A percentile compares a stretch with the other conserved stretches of the same genome.
These are phyloP conservation scores for Pomatorhinus ruficollis DNA, from an alignment of 2,113 vertebrate genomes.

Conservation along the genomic window DNA sequence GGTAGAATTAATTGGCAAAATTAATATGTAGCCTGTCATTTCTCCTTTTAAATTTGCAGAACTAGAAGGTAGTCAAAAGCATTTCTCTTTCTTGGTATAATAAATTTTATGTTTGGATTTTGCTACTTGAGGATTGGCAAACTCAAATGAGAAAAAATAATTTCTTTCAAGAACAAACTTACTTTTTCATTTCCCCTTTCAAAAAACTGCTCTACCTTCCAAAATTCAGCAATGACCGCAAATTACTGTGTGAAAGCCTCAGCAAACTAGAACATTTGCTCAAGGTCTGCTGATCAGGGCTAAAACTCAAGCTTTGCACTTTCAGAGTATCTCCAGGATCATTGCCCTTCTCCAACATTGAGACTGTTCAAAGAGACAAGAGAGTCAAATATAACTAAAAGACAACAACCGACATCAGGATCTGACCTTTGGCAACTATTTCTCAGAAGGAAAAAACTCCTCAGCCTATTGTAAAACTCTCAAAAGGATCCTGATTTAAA, in stretches of 20 bases:
- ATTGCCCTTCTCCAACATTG: not conserved
- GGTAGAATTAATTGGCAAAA: not conserved
- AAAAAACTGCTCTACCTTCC: not conserved
- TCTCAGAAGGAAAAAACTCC: conserved; percentile 1
- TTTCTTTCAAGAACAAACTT: not conserved
- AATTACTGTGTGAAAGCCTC: accelerated
- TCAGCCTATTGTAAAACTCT: conserved; percentile 26
- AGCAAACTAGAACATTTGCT: not conserved
- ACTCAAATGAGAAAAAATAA: not conserved
- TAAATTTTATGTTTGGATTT: not conserved
- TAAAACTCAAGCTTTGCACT: not conserved
- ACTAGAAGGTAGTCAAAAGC: not conserved
- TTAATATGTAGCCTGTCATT: not conserved
- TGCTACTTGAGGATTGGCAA: not conserved
- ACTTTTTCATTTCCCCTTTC: not conserved
- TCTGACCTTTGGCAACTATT: not conserved
- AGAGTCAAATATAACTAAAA: not conserved
- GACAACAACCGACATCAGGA: not conserved
- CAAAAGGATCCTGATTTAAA: conserved; percentile 55
- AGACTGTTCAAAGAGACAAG: not conserved
- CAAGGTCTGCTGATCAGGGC: not conserved
- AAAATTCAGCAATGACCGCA: not conserved
- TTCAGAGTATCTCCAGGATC: not conserved
- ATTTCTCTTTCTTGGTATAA: not conserved
- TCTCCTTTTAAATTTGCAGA: not conserved